Conservation (phyloP, 2,888 invertebrate species). For the Molanna angustata region DNA sequence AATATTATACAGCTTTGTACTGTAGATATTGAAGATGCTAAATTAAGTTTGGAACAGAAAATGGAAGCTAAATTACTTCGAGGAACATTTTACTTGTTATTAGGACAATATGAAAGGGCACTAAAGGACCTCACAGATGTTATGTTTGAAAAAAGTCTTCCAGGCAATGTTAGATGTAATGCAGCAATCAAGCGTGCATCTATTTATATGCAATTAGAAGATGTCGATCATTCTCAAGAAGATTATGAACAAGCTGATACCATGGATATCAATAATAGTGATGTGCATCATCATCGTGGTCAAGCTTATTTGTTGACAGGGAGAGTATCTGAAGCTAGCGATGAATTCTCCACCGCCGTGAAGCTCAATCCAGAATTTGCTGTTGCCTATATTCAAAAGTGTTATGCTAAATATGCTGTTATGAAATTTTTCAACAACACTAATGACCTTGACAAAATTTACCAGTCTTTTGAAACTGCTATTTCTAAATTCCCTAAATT, state of each 20-base stretch:
- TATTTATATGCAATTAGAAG: slow-evolving; percentile 75
- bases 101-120: slow-evolving; percentile 72
- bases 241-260: slow-evolving; percentile 78
- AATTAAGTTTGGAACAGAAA: slow-evolving; percentile 55
- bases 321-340: slow-evolving; percentile 73
- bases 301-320: slow-evolving; percentile 83
- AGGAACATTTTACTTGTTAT: slow-evolving; percentile 78
- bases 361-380: slow-evolving; percentile 80
- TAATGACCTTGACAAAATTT: slow-evolving; percentile 60
- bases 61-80: slow-evolving; percentile 75
- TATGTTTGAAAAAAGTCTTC: slow-evolving; percentile 60
- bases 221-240: slow-evolving; percentile 67
- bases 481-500: slow-evolving; percentile 79
- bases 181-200: slow-evolving; percentile 87
- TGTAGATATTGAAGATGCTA: slow-evolving; percentile 63
- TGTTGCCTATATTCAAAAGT: slow-evolving; percentile 85
- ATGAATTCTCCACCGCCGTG: slow-evolving; percentile 81
- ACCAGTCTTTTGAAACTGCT: slow-evolving; percentile 71
- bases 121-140: slow-evolving; percentile 69
- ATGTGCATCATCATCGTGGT: slow-evolving; percentile 91
- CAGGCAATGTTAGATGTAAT: slow-evolving; percentile 68
- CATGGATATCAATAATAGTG: slow-evolving; percentile 76
- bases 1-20: slow-evolving; percentile 76
- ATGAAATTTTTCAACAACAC: slow-evolving; percentile 19
- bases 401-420: slow-evolving; percentile 81